These are phyloP conservation scores for Onychostoma macrolepis DNA, from an alignment of 2,113 vertebrate genomes.

Conservation along the genomic window DNA sequence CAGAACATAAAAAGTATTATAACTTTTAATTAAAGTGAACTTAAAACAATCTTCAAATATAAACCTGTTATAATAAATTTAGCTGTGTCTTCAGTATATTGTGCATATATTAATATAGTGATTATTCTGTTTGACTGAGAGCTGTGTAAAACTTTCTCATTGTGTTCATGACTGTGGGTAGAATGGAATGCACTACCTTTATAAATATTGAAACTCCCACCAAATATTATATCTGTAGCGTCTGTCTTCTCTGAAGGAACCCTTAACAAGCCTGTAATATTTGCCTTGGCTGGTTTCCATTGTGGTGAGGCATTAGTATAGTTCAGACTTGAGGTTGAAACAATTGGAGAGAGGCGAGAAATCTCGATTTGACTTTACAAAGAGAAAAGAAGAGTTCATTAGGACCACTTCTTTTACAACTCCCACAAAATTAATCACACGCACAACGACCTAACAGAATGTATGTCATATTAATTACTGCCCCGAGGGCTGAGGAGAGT, in stretches of 20 bases:
- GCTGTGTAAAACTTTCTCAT: not conserved
- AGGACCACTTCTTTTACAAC: constrained; percentile 33
- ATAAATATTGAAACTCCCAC: not conserved
- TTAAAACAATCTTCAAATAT: no score
- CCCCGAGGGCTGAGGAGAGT: constrained; percentile 7
- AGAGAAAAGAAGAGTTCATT: constrained; percentile 28
- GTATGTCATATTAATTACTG: constrained; percentile 53
- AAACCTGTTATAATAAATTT: no score
- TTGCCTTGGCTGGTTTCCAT: constrained; percentile 16
- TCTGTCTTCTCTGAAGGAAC: not conserved
- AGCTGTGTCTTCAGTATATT: no score
- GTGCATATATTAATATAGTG: not conserved
- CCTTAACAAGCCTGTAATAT: constrained; percentile 19
- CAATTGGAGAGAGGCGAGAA: constrained; percentile 11
- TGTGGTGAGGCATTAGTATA: constrained; percentile 7
- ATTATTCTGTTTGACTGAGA: not conserved
- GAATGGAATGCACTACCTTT: not conserved
- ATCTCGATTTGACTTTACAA: constrained; percentile 31
- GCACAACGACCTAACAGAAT: constrained; percentile 38
- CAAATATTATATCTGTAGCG: not conserved
- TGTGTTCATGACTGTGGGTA: not conserved
- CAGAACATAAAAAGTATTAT: no score
- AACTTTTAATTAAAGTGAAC: no score
- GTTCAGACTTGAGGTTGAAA: constrained; percentile 32
- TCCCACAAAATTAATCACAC: constrained; percentile 46